Conservation (phyloP, 1,140 invertebrate species). For the Calliphora vicina region DNA sequence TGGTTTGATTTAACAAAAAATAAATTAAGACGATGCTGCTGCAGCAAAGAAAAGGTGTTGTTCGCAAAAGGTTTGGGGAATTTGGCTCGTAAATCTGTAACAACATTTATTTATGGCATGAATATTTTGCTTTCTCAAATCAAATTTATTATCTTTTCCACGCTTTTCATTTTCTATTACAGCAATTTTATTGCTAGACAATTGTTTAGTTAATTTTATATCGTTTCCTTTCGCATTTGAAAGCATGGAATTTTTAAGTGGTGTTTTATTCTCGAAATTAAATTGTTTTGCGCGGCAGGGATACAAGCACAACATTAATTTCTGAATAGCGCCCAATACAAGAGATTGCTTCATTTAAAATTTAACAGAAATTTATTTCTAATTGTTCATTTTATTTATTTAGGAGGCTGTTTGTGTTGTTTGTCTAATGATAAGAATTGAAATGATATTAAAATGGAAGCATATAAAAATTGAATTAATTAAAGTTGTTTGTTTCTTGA, state of each 20-base stretch:
- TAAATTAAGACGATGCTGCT: not conserved
- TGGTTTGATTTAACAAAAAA: not conserved
- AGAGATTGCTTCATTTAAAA: not conserved
- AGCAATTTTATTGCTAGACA: not conserved
- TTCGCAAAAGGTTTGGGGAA: not conserved
- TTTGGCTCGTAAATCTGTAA: slow-evolving; percentile 3
- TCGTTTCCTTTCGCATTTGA: not conserved
- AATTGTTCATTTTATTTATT: not conserved
- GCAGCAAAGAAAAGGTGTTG: not conserved
- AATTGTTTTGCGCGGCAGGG: not conserved
- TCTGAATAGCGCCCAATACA: not conserved
- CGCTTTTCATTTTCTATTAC: not conserved
- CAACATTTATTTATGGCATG: not conserved
- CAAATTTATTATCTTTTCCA: not conserved
- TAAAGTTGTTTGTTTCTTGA: too few relatives aligned
- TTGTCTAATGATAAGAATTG: too few relatives aligned
- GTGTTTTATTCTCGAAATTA: not conserved
- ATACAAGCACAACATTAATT: not conserved
- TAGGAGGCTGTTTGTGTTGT: too few relatives aligned
- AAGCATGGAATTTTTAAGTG: not conserved
- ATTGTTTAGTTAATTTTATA: not conserved
- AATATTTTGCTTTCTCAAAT: not conserved
- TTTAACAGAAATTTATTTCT: not conserved
- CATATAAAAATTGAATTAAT: too few relatives aligned
- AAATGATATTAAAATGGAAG: too few relatives aligned